Percentiles rank a stretch among this genome's conserved stretches.
Conservation (phyloP, 1,140 invertebrate species). For the Lamellibrachia luymesi region DNA sequence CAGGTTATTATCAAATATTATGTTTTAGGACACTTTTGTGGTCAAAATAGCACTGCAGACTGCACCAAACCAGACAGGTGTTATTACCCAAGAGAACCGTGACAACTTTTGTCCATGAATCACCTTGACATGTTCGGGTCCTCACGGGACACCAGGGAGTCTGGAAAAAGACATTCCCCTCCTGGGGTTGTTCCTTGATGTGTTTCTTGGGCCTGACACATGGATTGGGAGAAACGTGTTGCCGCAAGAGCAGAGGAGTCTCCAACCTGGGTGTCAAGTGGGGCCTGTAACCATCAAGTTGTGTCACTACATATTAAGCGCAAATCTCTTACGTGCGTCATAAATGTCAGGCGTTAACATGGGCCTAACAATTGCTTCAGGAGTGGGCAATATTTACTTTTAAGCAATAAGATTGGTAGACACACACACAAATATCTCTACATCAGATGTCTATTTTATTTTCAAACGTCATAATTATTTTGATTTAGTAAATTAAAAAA, state of each 20-base stretch:
- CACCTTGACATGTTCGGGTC: not conserved
- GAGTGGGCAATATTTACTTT: not conserved
- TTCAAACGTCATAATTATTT: not conserved
- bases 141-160: not conserved
- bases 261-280: conserved; percentile 36
- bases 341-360: not conserved
- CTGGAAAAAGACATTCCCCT: not conserved
- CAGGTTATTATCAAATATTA: no score
- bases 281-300: conserved; percentile 27
- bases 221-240: conserved; percentile 34
- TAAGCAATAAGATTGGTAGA: not conserved
- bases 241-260: conserved; percentile 35
- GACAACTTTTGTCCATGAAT: not conserved
- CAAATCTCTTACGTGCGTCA: not conserved
- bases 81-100: not conserved
- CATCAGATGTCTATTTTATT: not conserved
- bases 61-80: no score
- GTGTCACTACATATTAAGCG: not conserved
- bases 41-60: no score
- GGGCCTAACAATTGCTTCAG: not conserved
- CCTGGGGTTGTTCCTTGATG: not conserved
- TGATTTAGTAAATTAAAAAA: no score
- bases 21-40: no score
- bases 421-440: not conserved
- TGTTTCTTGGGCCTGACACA: conserved; percentile 24